Percentiles rank a stretch among this genome's conserved stretches.
Conservation (phyloP, 2,888 invertebrate genomes). For the Chrysolina haemoptera region DNA sequence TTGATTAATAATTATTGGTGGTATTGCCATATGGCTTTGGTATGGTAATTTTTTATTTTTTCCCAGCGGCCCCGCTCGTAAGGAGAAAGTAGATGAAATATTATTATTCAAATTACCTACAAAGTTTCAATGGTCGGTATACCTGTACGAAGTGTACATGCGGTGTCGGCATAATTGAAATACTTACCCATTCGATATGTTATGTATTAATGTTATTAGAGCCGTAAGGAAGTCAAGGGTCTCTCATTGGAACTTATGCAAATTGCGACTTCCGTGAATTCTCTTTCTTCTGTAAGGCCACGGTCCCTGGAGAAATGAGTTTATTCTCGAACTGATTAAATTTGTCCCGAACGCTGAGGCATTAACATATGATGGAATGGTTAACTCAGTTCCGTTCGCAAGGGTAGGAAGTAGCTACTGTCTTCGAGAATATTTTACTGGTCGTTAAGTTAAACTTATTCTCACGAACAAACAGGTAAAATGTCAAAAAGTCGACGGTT, state of each 20-base stretch:
- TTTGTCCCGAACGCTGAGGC: not conserved
- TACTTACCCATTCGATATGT: conserved; percentile 29
- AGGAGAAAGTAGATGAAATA: conserved; percentile 22
- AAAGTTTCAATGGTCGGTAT: conserved; percentile 38
- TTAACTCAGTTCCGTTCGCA: not conserved
- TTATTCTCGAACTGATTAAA: not conserved
- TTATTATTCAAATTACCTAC: conserved; percentile 37
- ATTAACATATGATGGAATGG: not conserved
- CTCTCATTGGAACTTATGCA: conserved; percentile 5
- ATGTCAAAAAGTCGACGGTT: too few species aligned
- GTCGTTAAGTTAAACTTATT: too few species aligned
- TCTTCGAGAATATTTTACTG: too few species aligned
- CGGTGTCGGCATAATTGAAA: conserved; percentile 35
- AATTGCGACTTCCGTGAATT: conserved; percentile 6
- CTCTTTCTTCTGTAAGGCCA: not conserved
- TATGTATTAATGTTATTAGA: conserved; percentile 34
- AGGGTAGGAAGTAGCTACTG: not conserved
- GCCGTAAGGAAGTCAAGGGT: conserved; percentile 36
- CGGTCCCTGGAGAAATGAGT: not conserved
- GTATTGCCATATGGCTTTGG: conserved; percentile 24
- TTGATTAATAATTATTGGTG: conserved; percentile 11
- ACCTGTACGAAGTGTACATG: conserved; percentile 28
- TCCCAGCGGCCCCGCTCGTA: conserved; percentile 3
- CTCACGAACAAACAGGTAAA: too few species aligned
- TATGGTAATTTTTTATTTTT: conserved; percentile 18